Conservation (phyloP, 2,888 invertebrate genomes). For the Arctia plantaginis region DNA sequence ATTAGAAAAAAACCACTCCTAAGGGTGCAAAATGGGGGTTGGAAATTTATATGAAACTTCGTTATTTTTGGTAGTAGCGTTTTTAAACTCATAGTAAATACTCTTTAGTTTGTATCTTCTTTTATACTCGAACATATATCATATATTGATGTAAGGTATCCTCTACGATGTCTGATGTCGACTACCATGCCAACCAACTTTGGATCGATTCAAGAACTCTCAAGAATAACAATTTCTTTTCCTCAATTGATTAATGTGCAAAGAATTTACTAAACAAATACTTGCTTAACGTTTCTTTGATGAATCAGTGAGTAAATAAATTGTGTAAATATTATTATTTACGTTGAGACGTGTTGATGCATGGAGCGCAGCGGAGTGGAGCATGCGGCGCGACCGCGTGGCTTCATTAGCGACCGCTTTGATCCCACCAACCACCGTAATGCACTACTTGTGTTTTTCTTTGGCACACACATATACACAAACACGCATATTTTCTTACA, state of each 20-base stretch:
- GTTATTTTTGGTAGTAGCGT: too few species aligned
- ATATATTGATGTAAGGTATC: too few species aligned
- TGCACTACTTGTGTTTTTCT: conserved; percentile 58
- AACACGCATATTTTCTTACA: background rate
- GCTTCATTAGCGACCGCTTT: conserved; percentile 60
- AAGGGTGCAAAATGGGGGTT: too few species aligned
- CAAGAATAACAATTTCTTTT: background rate
- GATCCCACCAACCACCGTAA: conserved; percentile 46
- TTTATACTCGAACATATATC: too few species aligned
- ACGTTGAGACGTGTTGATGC: conserved; percentile 11
- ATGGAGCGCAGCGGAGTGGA: conserved; percentile 3
- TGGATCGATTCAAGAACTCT: background rate
- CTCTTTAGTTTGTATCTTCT: too few species aligned
- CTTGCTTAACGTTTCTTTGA: conserved; percentile 17
- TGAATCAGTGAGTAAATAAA: conserved; percentile 26
- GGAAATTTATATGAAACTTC: too few species aligned
- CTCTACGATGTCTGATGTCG: too few species aligned
- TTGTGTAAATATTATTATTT: conserved; percentile 30
- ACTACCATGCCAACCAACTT: too few species aligned
- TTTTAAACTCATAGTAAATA: too few species aligned
- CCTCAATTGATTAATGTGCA: background rate
- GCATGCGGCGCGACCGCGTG: conserved; percentile 21
- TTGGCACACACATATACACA: conserved; percentile 36
- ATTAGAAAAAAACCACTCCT: too few species aligned
- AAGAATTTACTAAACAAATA: background rate